Base-by-base conservation (phyloP, 2,888 invertebrate species). In the Drosophila lutescens region DNA sequence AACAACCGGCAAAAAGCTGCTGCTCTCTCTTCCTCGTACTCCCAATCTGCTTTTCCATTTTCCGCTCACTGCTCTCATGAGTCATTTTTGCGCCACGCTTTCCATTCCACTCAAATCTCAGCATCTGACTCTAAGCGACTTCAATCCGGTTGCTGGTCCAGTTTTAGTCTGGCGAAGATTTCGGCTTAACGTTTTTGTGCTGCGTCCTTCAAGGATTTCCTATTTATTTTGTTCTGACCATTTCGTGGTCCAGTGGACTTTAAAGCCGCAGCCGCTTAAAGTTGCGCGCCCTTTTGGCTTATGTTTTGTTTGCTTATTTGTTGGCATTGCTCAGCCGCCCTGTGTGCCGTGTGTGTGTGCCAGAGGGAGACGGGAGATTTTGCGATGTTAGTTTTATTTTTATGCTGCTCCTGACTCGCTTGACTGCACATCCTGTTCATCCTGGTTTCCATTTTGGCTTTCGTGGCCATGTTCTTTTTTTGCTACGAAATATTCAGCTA, bases 241-340 rank as follows among this genome's bases (percentile, higher is more conserved):
- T 88, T 87, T 88, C 58, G 74, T 76, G 85, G 82, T 81, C 56
- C 61, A 85, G 65, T 74, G 76, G 77, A 67, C 78, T 78, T 85
- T 81, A 87, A 87, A 87, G 72, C 74, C 49, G 47, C 40, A 17
- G 13, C 44, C 54, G 59, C 55, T 72, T 77, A 69, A 80, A 84
- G 79, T 50, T n/a, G 66, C 51, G 70, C 74, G 63, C 34, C 66
- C 51, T 58, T 85, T 88, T 74, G 74, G 77, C 69, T 70, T 71
- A 57, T 50, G 17, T 51, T 44, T 43, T 47, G 51, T 71, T 32
- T 36, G 60, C 63, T 69, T 59, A 47, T 62, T 38, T 44, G 61
- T 63, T 69, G 63, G 53, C 53, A 53, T 60, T 75, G 44, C 63
- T 73, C 51, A 58, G 43, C 55, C 54, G 51, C 56, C 56, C 50